Base-by-base conservation (phyloP, 1,140 invertebrate genomes). In the Goniozus legneri region DNA sequence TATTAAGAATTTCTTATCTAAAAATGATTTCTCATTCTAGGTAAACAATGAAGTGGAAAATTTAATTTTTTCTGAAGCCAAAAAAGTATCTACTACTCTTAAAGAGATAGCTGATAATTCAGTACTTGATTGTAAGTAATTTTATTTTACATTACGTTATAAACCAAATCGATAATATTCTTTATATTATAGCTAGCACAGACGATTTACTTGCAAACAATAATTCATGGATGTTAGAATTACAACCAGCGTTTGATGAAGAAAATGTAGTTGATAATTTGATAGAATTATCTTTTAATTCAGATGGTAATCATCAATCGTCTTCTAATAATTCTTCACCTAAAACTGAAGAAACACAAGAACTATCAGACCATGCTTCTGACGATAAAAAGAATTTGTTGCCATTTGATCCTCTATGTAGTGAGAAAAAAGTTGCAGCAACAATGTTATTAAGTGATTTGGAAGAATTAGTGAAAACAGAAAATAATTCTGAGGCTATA, bases 161-260 rank as follows among this genome's bases (percentile, higher is more conserved):
- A 12, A 1, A n/a, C 19, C 18, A 34, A 30, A 19, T 37, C 8
- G 7, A 36, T 30, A 39, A 15, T 1, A 24, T 19, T 49, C 47
- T 52, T 12, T 27, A 27, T 20, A 20, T 43, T 51, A 46, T 47
- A 58, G 56, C 47, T 35, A 52, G 18, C 36, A 40, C 27, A 1
- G 60, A 67, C 22, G 65, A 72, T 51, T 42, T 69, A 6, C 36
- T 71, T 8, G 53, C 55, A 4, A 61, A 36, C 36, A 56, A 58
- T 47, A 46, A 44, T 16, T 38, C 54, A 13, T 58, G 62, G 44
- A 56, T 63, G 22, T 65, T 61, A 41, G 58, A 65, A 32, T 38
- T 64, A 13, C 45, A 69, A 33, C 68, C 68, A 24, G 41, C 50
- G n/a, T 68, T 61, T 18, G 69, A 73, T 38, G 64, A 69, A 42